Conservation (phyloP, 2,113 vertebrate genomes). For the Sturnus vulgaris region DNA sequence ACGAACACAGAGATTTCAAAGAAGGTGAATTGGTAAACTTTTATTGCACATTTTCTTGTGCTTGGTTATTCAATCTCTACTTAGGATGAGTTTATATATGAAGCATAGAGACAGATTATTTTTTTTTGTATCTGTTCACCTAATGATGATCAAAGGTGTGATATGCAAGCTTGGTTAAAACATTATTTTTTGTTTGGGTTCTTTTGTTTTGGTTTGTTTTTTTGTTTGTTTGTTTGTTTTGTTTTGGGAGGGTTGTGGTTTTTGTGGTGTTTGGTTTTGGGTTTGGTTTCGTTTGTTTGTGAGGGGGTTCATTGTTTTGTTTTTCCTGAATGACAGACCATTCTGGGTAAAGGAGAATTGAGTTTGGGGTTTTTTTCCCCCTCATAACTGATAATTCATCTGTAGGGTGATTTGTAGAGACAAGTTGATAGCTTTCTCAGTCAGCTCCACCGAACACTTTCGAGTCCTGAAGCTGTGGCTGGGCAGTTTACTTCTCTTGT, state of each 20-base stretch:
- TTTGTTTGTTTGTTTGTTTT: neutral
- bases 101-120: neutral
- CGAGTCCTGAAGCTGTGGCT: neutral
- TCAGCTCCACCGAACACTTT: neutral
- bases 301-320: neutral
- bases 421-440: neutral
- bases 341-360: neutral
- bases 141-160: neutral
- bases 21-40: neutral
- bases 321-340: neutral
- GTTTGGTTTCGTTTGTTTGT: neutral
- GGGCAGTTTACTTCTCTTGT: neutral
- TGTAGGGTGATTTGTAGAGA: neutral
- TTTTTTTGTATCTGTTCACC: neutral
- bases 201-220: neutral
- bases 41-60: neutral
- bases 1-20: neutral
- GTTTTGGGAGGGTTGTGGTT: neutral
- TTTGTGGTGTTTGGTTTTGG: neutral
- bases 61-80: neutral
- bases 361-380: accelerated
- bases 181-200: neutral
- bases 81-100: neutral
- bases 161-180: neutral
- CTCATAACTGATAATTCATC: neutral